Percentiles rank a stretch among this genome's conserved stretches.
Evolutionary conservation across 2,888 invertebrate species (phyloP).

Genomic region (Orchestes rusci): DNA sequence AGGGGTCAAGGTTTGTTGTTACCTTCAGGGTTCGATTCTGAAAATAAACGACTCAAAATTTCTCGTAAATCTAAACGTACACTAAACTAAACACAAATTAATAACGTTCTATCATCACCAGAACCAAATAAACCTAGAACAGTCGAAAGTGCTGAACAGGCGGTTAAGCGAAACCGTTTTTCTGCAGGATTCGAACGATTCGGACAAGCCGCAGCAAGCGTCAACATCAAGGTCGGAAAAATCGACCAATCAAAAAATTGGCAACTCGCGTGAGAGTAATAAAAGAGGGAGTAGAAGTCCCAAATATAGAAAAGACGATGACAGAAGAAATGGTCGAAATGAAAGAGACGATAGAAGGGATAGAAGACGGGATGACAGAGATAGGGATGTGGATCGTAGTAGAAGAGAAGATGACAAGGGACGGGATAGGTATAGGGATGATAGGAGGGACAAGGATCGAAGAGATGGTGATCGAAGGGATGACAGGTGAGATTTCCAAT

Average conservation of each 20-base stretch:
- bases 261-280: constrained; percentile 4
- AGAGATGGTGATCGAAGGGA: constrained; percentile 27
- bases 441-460: constrained; percentile 11
- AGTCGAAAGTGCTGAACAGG: no score
- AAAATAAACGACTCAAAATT: no score
- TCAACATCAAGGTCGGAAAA: constrained; percentile 2
- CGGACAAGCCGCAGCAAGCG: constrained; percentile 8
- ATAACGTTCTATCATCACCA: no score
- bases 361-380: constrained; percentile 18
- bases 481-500: constrained; percentile 11
- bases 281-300: constrained; percentile 21
- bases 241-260: constrained; percentile 8
- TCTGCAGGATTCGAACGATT: constrained; percentile 40
- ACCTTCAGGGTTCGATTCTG: no score
- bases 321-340: constrained; percentile 10
- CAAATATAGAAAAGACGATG: constrained; percentile 12
- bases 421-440: constrained; percentile 29
- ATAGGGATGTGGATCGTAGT: constrained; percentile 17
- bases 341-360: constrained; percentile 7
- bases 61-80: no score
- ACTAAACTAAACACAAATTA: no score
- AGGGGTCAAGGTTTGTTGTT: no score
- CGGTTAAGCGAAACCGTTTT: constrained; percentile 37
- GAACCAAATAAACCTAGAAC: no score
- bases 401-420: constrained; percentile 31